phyloP scores from a whole-genome alignment of 1,140 invertebrate species.

The Araneus ventricosus region DNA sequence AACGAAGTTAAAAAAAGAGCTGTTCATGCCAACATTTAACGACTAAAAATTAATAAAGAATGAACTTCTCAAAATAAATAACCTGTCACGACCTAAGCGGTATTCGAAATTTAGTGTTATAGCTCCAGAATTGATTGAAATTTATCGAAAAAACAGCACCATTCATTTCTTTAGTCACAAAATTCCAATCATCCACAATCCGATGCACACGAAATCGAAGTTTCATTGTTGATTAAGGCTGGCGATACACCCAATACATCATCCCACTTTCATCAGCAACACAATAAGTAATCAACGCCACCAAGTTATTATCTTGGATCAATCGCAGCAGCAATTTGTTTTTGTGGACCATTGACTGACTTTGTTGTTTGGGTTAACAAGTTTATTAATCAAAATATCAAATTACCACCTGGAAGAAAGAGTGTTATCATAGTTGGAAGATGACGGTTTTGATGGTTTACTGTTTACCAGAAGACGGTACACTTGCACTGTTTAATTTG shows the following conservation, averaged over 20 bases:
- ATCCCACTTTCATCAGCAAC: background rate
- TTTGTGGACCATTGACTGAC: background rate
- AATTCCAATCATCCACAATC: background rate
- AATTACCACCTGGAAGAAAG: background rate
- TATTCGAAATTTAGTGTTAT: no score
- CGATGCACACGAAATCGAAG: background rate
- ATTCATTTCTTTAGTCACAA: background rate
- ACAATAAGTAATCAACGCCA: constrained; percentile 15
- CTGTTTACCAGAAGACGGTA: background rate
- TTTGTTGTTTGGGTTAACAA: background rate
- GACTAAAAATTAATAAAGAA: no score
- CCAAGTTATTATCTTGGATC: background rate
- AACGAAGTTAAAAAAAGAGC: no score
- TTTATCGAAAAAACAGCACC: no score
- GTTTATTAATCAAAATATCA: constrained; percentile 3
- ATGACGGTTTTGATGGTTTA: background rate
- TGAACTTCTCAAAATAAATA: no score
- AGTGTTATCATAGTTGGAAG: constrained; percentile 1
- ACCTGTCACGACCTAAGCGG: no score
- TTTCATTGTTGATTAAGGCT: background rate
- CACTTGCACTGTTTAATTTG: background rate
- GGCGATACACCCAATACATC: background rate
- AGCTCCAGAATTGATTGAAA: no score
- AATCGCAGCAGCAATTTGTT: background rate
- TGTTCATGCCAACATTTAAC: no score